Conservation (phyloP, 2,888 invertebrate genomes). For the Sussaba pulchella region DNA sequence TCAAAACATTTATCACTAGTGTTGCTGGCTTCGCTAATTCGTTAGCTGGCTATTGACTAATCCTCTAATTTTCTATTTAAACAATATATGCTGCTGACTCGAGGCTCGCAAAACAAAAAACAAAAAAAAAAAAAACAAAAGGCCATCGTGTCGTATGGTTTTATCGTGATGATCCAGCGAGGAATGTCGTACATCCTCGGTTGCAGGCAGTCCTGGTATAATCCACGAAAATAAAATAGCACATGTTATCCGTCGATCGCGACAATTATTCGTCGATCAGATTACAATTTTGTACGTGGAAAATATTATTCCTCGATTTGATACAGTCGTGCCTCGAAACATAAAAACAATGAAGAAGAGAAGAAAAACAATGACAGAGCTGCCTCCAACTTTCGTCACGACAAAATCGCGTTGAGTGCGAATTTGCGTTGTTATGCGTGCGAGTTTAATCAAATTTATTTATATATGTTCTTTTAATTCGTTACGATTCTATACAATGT, state of each 20-base stretch:
- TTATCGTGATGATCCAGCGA: slow-evolving; percentile 61
- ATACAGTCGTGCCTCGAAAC: slow-evolving; percentile 24
- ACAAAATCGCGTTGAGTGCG: slow-evolving; percentile 59
- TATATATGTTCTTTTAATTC: not conserved
- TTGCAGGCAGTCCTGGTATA: slow-evolving; percentile 59
- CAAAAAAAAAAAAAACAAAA: too few species aligned
- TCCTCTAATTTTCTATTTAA: slow-evolving; percentile 58
- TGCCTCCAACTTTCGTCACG: slow-evolving; percentile 64
- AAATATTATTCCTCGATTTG: not conserved
- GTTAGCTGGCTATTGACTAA: slow-evolving; percentile 53
- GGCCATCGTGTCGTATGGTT: slow-evolving; percentile 57
- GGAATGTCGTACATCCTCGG: slow-evolving; percentile 60
- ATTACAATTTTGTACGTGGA: not conserved
- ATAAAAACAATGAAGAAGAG: too few species aligned
- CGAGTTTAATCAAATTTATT: slow-evolving; percentile 56
- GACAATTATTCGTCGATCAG: not conserved
- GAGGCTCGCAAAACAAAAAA: slow-evolving; percentile 64
- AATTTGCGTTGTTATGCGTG: slow-evolving; percentile 63
- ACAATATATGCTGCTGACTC: slow-evolving; percentile 59
- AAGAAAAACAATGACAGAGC: slow-evolving; percentile 37
- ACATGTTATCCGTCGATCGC: not conserved
- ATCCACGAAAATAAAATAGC: slow-evolving; percentile 5
- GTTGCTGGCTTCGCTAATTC: slow-evolving; percentile 61
- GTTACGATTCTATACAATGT: slow-evolving; percentile 36
- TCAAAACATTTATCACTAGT: slow-evolving; percentile 64